These are phyloP conservation scores for Dolichopus griseipennis DNA, from an alignment of 2,888 invertebrate genomes.

Conservation along the genomic window DNA sequence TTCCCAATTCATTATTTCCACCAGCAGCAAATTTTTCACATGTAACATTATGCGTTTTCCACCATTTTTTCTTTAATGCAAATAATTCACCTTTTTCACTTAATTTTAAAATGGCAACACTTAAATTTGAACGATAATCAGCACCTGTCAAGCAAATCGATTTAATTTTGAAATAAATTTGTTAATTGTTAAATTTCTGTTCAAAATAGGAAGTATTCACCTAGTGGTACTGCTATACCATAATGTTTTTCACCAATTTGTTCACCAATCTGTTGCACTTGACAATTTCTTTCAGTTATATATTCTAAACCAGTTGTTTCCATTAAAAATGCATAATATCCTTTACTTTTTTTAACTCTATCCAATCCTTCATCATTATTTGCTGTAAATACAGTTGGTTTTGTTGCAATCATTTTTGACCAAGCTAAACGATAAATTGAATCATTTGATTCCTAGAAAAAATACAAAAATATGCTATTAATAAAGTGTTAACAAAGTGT, in stretches of 20 bases:
- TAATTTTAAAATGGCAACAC: constrained; percentile 77
- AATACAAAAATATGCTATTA: no score
- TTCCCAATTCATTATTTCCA: constrained; percentile 35
- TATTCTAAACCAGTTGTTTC: constrained; percentile 93
- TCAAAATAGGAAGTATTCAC: constrained; percentile 45
- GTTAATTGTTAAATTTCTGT: no score
- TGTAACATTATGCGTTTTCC: constrained; percentile 59
- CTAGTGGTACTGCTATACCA: constrained; percentile 82
- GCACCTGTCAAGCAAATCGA: constrained; percentile 49
- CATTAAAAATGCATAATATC: constrained; percentile 88
- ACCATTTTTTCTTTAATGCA: constrained; percentile 83
- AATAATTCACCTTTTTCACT: constrained; percentile 81
- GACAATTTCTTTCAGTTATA: constrained; percentile 69
- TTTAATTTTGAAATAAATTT: no score
- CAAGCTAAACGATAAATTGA: constrained; percentile 82
- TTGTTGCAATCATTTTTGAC: constrained; percentile 75
- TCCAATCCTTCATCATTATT: constrained; percentile 77
- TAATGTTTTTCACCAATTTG: constrained; percentile 86
- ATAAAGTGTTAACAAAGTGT: no score
- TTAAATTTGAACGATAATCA: constrained; percentile 68
- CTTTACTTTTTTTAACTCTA: constrained; percentile 63
- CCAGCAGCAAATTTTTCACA: constrained; percentile 25
- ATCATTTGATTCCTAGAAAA: constrained; percentile 64
- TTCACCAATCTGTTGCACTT: constrained; percentile 68
- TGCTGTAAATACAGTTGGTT: constrained; percentile 69